These are phyloP conservation scores for Petrocephalus zakoni DNA, from an alignment of 2,113 vertebrate species.

Conservation along the genomic window DNA sequence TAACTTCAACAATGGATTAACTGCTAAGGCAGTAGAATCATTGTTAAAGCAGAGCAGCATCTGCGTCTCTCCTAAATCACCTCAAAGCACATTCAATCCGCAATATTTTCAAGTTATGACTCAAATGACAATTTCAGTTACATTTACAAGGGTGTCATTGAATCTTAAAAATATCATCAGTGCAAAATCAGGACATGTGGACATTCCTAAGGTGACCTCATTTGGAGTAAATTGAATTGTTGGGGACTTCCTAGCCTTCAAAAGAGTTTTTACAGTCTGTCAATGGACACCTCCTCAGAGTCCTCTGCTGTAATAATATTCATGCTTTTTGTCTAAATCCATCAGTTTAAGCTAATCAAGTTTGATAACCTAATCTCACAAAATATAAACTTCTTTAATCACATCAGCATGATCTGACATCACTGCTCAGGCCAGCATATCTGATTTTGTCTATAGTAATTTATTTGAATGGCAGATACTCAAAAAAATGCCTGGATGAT, in stretches of 20 bases:
- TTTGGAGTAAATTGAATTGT: not conserved
- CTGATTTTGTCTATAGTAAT: not conserved
- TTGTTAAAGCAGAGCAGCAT: not conserved
- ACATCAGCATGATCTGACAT: not conserved
- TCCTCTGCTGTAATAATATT: not conserved
- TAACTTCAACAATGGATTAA: not conserved
- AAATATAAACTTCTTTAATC: not conserved
- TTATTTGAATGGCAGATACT: slow-evolving; percentile 32
- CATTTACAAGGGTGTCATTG: not conserved
- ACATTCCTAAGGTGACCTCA: not conserved
- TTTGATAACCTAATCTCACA: not conserved
- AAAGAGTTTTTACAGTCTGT: not conserved
- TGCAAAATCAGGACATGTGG: not conserved
- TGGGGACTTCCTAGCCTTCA: not conserved
- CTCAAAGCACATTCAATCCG: slow-evolving; percentile 20
- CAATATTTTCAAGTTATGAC: not conserved
- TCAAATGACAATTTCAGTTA: not conserved
- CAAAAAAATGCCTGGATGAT: not conserved
- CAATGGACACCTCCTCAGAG: not conserved
- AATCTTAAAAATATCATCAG: not conserved
- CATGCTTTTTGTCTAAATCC: not conserved
- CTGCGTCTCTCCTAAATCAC: not conserved
- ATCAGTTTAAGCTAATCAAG: slow-evolving; percentile 11
- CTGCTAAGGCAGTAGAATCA: not conserved
- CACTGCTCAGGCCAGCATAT: not conserved